Evolutionary conservation across 2,888 invertebrate genomes (phyloP), one percentile per base, ranked within the genome.

Genomic region (Homarus gammarus): DNA sequence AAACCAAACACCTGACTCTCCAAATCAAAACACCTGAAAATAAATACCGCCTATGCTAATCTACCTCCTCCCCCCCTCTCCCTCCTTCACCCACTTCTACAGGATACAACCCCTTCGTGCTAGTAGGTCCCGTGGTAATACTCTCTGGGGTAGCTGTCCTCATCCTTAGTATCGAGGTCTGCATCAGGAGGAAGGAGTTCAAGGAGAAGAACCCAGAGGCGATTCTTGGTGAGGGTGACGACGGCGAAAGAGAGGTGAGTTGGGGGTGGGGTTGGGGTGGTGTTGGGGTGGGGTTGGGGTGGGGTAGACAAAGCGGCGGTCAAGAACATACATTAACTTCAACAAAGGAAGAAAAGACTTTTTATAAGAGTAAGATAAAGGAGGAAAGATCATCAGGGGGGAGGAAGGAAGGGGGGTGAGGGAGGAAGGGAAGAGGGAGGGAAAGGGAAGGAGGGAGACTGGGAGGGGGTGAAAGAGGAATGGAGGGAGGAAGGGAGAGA

Each of bases 101-200:
- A 91, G 91, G 84, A 27, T 83, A 89, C 49, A 89, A 90, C 82
- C 90, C 90, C 22, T 90, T 92, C 84, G 81, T 92, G 89, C 87
- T 92, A 61, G 84, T 92, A 68, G 92, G 92, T 1, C 92, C 92
- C n/a, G 89, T 92, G 61, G 87, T 92, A 51, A 64, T 87, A 44
- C 79, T 73, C 70, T 92, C 91, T 72, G 92, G 92, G 8, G 61
- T 92, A 49, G 75, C 91, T 15, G 89, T 92, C 38, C 85, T 92
- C 0, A 40, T 92, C 56, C 85, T 92, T 51, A 91, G 92, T 73
- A 81, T 92, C 38, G 92, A 92, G 84, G 89, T 92, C 31, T 92
- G 92, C 84, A 49, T 90, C n/a, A 70, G 88, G 70, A 79, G 88
- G 10, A 68, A 56, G 72, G 87, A 91, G 85, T 90, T 90, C 88